Evolutionary conservation across 2,113 vertebrate genomes (phyloP).

Genomic region (Leiothrix lutea): DNA sequence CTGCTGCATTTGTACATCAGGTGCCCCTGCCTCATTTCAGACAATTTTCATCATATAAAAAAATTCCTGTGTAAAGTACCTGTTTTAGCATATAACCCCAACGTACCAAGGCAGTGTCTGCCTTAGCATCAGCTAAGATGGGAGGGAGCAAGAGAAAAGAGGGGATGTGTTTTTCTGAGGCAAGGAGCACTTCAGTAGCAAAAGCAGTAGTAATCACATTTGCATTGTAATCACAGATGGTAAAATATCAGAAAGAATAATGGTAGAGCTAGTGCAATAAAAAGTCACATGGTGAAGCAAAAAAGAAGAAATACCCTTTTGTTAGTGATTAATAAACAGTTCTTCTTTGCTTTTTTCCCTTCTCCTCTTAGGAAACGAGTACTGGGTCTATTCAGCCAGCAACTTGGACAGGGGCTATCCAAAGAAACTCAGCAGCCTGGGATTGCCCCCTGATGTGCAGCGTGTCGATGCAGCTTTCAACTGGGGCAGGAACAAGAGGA

Average conservation of each 20-base stretch:
- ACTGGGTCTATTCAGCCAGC: slow-evolving; percentile 91
- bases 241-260: neutral
- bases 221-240: neutral
- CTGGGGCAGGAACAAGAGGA: slow-evolving; percentile 93
- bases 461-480: slow-evolving; percentile 89
- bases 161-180: neutral
- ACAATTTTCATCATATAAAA: neutral
- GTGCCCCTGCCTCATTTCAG: neutral
- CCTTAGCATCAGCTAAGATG: neutral
- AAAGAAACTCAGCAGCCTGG: slow-evolving; percentile 86
- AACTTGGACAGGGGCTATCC: slow-evolving; percentile 89
- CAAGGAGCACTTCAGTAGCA: neutral
- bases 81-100: neutral
- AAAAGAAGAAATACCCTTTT: neutral
- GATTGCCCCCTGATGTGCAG: slow-evolving; percentile 84
- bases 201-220: neutral
- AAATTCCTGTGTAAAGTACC: neutral
- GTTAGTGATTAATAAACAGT: neutral
- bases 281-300: neutral
- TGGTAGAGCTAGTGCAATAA: neutral
- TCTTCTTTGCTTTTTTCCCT: neutral
- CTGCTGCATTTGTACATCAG: neutral
- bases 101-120: neutral
- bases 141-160: neutral
- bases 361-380: slow-evolving; percentile 80